phyloP scores from a whole-genome alignment of 2,797 vertebrate genomes.

The Melanogrammus aeglefinus region DNA sequence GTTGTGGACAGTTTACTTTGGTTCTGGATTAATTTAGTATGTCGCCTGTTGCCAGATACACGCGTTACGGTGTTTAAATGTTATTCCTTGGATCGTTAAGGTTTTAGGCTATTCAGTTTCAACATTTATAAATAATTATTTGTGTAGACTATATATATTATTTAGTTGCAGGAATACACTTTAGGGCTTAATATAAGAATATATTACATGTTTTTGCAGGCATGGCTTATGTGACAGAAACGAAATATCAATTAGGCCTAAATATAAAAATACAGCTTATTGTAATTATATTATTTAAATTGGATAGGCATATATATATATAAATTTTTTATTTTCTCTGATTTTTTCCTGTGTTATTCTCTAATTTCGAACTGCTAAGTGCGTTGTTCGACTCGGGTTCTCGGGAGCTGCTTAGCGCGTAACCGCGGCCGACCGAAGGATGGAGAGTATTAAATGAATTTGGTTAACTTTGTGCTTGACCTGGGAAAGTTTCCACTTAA shows the following conservation, averaged over 20 bases:
- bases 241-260: background rate
- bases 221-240: background rate
- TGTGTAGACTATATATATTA: background rate
- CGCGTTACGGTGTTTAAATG: background rate
- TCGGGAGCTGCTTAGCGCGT: conserved; percentile 69
- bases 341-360: conserved; percentile 27
- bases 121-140: background rate
- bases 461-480: conserved; percentile 98
- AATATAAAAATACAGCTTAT: background rate
- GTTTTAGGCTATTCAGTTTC: background rate
- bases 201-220: background rate
- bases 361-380: conserved; percentile 64
- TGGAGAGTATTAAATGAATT: conserved; percentile 91
- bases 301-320: background rate
- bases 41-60: background rate
- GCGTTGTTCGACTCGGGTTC: conserved; percentile 54
- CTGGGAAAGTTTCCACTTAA: conserved; percentile 92
- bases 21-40: too few species aligned
- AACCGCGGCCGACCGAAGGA: conserved; percentile 78
- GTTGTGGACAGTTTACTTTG: background rate
- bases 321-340: conserved; percentile 31
- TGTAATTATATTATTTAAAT: background rate
- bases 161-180: background rate
- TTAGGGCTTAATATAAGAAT: background rate
- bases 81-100: background rate